A percentile compares a stretch with the other conserved stretches of the same genome.
Conservation (phyloP, 2,888 invertebrate genomes). For the Drosophila mimica region DNA sequence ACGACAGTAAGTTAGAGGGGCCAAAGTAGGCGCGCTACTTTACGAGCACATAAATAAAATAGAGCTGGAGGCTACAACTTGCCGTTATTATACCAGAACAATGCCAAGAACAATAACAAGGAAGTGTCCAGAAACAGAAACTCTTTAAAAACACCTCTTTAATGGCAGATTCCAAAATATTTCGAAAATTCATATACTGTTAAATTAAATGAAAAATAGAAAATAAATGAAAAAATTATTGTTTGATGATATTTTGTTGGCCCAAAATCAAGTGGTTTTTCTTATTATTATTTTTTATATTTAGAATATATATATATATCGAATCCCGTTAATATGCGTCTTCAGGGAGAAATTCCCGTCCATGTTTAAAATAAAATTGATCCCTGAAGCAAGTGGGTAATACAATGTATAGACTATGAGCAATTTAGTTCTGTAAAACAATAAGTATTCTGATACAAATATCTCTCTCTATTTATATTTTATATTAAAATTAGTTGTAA, state of each 20-base stretch:
- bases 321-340: not conserved
- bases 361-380: not conserved
- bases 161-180: not conserved
- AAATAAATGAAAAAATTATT: not conserved
- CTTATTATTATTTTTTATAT: not conserved
- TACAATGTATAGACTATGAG: not conserved
- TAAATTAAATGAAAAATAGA: not conserved
- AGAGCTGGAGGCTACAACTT: slow-evolving; percentile 35
- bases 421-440: not conserved
- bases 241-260: not conserved
- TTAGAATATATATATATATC: not conserved
- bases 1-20: slow-evolving; percentile 37
- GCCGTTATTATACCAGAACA: slow-evolving; percentile 28
- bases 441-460: not conserved
- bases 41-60: slow-evolving; percentile 71
- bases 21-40: slow-evolving; percentile 69
- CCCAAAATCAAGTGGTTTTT: not conserved
- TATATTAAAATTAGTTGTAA: too few species aligned
- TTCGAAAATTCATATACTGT: not conserved
- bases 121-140: slow-evolving; percentile 7
- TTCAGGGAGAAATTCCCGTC: not conserved
- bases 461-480: not conserved
- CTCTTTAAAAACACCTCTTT: not conserved
- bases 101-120: not conserved
- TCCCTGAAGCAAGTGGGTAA: not conserved